Conservation (phyloP, 1,140 invertebrate genomes). For the Papilio aristodemus region DNA sequence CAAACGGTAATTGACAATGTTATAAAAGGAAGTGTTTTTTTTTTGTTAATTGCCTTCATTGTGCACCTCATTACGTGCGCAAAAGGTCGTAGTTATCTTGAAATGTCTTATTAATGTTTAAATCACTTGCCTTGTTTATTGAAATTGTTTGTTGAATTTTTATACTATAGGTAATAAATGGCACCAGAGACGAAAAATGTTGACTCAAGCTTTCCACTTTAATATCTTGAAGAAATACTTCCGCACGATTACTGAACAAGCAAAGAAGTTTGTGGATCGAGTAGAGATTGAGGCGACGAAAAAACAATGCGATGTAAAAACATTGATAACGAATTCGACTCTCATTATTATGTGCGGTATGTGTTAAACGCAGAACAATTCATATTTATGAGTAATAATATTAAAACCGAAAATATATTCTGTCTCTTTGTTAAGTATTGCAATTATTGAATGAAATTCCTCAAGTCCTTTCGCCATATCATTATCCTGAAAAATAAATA, state of each 20-base stretch:
- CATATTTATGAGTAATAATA: slow-evolving; percentile 12
- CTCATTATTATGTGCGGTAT: slow-evolving; percentile 61
- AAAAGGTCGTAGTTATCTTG: no score
- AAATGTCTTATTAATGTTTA: no score
- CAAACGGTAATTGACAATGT: no score
- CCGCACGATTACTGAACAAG: slow-evolving; percentile 53
- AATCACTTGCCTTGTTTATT: no score
- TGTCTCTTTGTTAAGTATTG: neutral
- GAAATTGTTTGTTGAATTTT: no score
- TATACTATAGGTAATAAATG: slow-evolving; percentile 89
- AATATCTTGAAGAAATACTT: slow-evolving; percentile 89
- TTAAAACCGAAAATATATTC: slow-evolving; percentile 10
- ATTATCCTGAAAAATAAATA: no score
- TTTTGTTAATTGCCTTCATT: no score
- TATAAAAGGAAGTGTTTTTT: no score
- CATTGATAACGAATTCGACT: slow-evolving; percentile 50
- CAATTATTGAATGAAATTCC: no score
- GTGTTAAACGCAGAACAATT: neutral
- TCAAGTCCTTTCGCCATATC: no score
- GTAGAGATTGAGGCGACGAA: slow-evolving; percentile 44
- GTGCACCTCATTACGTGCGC: no score
- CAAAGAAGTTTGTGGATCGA: slow-evolving; percentile 43
- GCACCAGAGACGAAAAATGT: slow-evolving; percentile 86
- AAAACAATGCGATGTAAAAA: slow-evolving; percentile 44
- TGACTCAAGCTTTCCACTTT: slow-evolving; percentile 93